A percentile compares a stretch with the other conserved stretches of the same genome.
Evolutionary conservation across 2,113 vertebrate genomes (phyloP).

Genomic region (Sigmodon hispidus): DNA sequence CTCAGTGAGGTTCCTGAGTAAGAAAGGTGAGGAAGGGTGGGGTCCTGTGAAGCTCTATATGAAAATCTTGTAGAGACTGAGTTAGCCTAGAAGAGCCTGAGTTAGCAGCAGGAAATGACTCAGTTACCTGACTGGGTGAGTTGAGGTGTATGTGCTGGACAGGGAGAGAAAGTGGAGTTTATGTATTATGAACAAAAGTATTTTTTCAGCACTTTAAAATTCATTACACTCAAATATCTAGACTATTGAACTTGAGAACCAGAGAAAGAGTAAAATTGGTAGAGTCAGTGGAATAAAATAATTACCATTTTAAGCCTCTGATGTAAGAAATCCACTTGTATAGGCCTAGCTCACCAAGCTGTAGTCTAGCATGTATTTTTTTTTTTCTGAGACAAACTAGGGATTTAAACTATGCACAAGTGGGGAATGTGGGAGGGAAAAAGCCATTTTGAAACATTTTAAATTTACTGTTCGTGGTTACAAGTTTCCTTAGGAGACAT

Average conservation of each 20-base stretch:
- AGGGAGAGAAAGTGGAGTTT: neutral
- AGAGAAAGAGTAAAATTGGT: neutral
- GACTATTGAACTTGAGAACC: neutral
- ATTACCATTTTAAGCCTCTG: neutral
- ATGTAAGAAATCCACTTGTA: conserved; percentile 13
- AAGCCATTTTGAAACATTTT: conserved; percentile 62
- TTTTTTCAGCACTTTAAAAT: neutral
- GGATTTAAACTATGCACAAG: conserved; percentile 62
- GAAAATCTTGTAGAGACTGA: neutral
- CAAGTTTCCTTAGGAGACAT: conserved; percentile 77
- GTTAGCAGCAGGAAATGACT: conserved; percentile 15
- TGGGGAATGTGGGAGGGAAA: conserved; percentile 40
- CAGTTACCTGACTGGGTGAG: neutral
- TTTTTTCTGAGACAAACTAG: conserved; percentile 58
- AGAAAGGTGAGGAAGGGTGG: neutral
- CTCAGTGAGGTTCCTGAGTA: neutral
- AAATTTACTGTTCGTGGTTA: conserved; percentile 77
- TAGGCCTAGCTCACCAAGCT: neutral
- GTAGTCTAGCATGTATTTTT: conserved; percentile 20
- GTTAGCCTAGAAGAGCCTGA: neutral
- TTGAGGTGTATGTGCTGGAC: neutral
- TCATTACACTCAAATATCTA: neutral
- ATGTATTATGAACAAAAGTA: neutral
- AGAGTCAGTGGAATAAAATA: neutral
- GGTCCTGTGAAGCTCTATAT: neutral